A percentile compares a stretch with the other conserved stretches of the same genome.
phyloP scores from a whole-genome alignment of 1,140 invertebrate species.

The Sitophilus oryzae region DNA sequence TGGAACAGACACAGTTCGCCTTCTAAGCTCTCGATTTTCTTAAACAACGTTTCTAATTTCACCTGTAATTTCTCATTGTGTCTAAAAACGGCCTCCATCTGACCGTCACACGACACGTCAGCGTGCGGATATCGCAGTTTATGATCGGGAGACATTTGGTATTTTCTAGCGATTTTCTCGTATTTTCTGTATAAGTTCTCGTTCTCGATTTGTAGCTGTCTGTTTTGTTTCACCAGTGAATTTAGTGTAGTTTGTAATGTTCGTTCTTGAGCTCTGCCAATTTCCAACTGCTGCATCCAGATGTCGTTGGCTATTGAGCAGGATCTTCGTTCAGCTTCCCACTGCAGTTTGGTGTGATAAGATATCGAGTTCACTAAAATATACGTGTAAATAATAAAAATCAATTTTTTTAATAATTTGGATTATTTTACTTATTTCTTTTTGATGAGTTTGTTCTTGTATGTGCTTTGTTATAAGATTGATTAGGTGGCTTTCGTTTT shows the following conservation, averaged over 20 bases:
- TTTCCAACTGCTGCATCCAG: constrained; percentile 31
- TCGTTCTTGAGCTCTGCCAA: constrained; percentile 25
- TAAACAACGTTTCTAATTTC: constrained; percentile 18
- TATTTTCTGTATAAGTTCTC: constrained; percentile 25
- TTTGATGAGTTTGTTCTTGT: constrained; percentile 13
- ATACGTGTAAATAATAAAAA: constrained; percentile 7
- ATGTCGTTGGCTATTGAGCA: constrained; percentile 25
- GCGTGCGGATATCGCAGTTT: constrained; percentile 2
- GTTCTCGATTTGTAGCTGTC: constrained; percentile 29
- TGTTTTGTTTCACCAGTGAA: constrained; percentile 29
- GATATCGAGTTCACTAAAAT: constrained; percentile 24
- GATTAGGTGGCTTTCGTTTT: constrained; percentile 20
- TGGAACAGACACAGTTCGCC: constrained; percentile 19
- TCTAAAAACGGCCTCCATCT: constrained; percentile 15
- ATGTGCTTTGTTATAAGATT: constrained; percentile 25
- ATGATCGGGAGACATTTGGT: constrained; percentile 2
- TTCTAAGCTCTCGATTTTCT: constrained; percentile 26
- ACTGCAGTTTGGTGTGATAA: constrained; percentile 28
- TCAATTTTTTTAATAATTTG: neutral
- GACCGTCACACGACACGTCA: constrained; percentile 7
- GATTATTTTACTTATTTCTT: constrained; percentile 22
- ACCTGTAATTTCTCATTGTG: constrained; percentile 26
- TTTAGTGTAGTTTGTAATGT: constrained; percentile 25
- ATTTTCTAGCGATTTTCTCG: constrained; percentile 11
- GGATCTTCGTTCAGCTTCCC: constrained; percentile 27